Evolutionary conservation across 2,888 invertebrate genomes (phyloP).

Genomic region (Eumerus sabulonum): DNA sequence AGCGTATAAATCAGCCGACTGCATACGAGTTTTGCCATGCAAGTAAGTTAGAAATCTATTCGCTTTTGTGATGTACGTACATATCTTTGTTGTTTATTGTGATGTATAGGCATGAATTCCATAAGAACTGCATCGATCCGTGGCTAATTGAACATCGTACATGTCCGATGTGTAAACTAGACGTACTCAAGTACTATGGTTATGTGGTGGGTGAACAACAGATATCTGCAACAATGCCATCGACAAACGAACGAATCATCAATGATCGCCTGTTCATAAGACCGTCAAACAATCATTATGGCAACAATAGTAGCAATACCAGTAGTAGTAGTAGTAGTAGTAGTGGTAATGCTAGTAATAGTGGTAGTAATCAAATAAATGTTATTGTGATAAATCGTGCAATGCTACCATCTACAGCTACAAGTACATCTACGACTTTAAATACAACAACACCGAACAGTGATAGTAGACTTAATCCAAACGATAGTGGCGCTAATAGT

Average conservation of each 20-base stretch:
- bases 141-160: conserved; percentile 97
- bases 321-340: conserved; percentile 48
- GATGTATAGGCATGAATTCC: conserved; percentile 92
- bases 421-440: not conserved
- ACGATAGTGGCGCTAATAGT: conserved; percentile 58
- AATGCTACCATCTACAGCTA: conserved; percentile 46
- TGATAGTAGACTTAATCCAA: conserved; percentile 48
- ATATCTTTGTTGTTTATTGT: conserved; percentile 20
- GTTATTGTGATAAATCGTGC: conserved; percentile 56
- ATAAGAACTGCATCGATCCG: conserved; percentile 97
- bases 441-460: conserved; percentile 23
- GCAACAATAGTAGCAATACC: conserved; percentile 66
- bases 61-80: not conserved
- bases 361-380: conserved; percentile 36
- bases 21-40: conserved; percentile 93
- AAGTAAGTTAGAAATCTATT: conserved; percentile 82
- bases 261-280: conserved; percentile 52
- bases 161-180: conserved; percentile 98
- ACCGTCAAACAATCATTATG: conserved; percentile 71
- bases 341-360: conserved; percentile 69
- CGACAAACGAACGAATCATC: conserved; percentile 59
- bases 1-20: conserved; percentile 92
- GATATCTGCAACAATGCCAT: conserved; percentile 30
- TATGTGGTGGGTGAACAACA: conserved; percentile 85
- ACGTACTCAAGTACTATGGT: conserved; percentile 94